Conservation (phyloP, 1,140 invertebrate genomes). For the Akabosia matsudoensis region DNA sequence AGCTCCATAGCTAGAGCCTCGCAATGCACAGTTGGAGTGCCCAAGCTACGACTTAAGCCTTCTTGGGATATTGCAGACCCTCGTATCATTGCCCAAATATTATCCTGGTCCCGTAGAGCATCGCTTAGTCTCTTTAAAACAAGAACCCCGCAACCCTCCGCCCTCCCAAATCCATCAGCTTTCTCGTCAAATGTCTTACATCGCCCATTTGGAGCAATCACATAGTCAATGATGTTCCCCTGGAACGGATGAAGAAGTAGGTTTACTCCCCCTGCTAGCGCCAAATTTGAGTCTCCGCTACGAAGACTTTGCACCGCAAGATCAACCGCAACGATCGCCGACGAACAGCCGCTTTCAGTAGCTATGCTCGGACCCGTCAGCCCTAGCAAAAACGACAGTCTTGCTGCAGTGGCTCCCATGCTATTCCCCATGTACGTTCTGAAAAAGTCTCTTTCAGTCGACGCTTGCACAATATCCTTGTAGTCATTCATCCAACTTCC, state of each 20-base stretch:
- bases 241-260: constrained; percentile 80
- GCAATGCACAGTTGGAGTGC: constrained; percentile 5
- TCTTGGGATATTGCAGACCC: neutral
- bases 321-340: constrained; percentile 78
- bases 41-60: neutral
- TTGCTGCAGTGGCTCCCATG: neutral
- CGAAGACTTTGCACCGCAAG: constrained; percentile 74
- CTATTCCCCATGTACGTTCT: constrained; percentile 1
- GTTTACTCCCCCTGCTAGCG: constrained; percentile 80
- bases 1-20: neutral
- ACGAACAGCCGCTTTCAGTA: constrained; percentile 86
- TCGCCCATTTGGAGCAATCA: constrained; percentile 67
- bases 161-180: constrained; percentile 17
- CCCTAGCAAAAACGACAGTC: neutral
- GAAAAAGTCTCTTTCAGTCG: constrained; percentile 10
- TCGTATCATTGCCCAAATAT: constrained; percentile 1
- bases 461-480: neutral
- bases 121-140: neutral
- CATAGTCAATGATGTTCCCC: constrained; percentile 67
- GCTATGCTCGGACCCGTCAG: constrained; percentile 69
- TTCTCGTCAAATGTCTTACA: constrained; percentile 85
- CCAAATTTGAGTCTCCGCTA: constrained; percentile 74
- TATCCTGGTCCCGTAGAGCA: neutral
- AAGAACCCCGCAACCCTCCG: neutral
- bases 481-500: constrained; percentile 74